These are phyloP conservation scores for Sarcophaga rosellei DNA, from an alignment of 2,888 invertebrate species.

Conservation along the genomic window DNA sequence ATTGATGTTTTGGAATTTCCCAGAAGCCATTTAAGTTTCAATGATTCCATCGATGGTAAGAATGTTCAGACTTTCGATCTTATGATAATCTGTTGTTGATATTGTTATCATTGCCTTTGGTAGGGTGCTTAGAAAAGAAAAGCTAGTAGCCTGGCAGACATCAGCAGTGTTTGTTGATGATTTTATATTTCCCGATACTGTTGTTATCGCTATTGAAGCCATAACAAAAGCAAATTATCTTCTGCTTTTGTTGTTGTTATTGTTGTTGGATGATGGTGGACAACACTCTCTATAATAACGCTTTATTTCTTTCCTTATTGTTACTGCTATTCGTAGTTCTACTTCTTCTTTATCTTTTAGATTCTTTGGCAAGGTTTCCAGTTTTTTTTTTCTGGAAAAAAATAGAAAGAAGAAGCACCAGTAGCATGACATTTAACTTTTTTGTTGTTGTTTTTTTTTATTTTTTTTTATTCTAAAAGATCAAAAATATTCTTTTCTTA, in stretches of 20 bases:
- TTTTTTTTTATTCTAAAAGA: too few relatives aligned
- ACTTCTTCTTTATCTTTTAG: background rate
- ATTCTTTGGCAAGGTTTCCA: slow-evolving; percentile 32
- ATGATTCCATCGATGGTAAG: too few relatives aligned
- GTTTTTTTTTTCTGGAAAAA: slow-evolving; percentile 16
- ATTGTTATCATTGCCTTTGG: background rate
- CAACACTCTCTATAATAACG: background rate
- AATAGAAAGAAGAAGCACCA: background rate
- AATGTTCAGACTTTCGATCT: too few relatives aligned
- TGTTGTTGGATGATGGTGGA: slow-evolving; percentile 39
- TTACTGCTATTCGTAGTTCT: too few relatives aligned
- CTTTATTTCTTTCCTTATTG: slow-evolving; percentile 12
- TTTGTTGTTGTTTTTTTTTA: too few relatives aligned
- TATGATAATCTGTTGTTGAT: too few relatives aligned
- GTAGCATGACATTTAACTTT: background rate
- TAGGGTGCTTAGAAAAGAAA: slow-evolving; percentile 28
- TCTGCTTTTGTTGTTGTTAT: slow-evolving; percentile 20
- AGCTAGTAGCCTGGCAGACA: background rate
- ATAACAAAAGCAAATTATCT: slow-evolving; percentile 58
- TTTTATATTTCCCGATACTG: background rate
- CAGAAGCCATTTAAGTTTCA: too few relatives aligned
- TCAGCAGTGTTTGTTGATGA: slow-evolving; percentile 12
- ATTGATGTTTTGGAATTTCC: too few relatives aligned
- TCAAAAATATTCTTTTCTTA: too few relatives aligned
- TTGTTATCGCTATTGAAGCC: slow-evolving; percentile 42